Evolutionary conservation across 1,140 invertebrate genomes (phyloP).

Genomic region (Sminthurinus signatus): DNA sequence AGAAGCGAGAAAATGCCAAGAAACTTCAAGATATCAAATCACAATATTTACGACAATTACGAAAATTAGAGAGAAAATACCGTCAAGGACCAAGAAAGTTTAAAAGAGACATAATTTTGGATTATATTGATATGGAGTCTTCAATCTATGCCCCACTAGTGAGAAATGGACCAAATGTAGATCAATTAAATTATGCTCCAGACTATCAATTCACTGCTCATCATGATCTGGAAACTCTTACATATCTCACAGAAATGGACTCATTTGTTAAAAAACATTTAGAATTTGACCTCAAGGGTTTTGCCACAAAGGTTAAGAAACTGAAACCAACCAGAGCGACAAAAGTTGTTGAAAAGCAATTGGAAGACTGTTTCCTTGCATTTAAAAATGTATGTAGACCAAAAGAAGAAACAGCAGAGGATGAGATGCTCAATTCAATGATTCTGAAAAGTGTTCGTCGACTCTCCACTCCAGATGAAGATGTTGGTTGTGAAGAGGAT

Average conservation of each 20-base stretch:
- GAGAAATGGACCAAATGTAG: conserved; percentile 45
- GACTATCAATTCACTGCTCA: conserved; percentile 22
- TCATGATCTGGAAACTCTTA: conserved; percentile 24
- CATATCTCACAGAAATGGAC: conserved; percentile 6
- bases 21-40: background rate
- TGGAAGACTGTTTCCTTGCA: conserved; percentile 25
- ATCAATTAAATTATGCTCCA: conserved; percentile 12
- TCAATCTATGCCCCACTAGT: conserved; percentile 51
- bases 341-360: conserved; percentile 22
- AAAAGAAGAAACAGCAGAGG: conserved; percentile 46
- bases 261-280: conserved; percentile 21
- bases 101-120: conserved; percentile 45
- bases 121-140: conserved; percentile 49
- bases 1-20: conserved; percentile 17
- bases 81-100: background rate
- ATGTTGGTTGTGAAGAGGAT: conserved; percentile 50
- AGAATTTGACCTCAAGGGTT: conserved; percentile 25
- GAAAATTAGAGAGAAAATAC: conserved; percentile 30
- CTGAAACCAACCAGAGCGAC: conserved; percentile 7
- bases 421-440: conserved; percentile 16
- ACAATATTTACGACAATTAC: conserved; percentile 6
- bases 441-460: conserved; percentile 29
- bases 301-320: conserved; percentile 9
- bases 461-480: conserved; percentile 52
- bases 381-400: conserved; percentile 20